Evolutionary conservation across 2,113 vertebrate genomes (phyloP), one percentile per base, ranked within the genome.

Genomic region (Grus americana): DNA sequence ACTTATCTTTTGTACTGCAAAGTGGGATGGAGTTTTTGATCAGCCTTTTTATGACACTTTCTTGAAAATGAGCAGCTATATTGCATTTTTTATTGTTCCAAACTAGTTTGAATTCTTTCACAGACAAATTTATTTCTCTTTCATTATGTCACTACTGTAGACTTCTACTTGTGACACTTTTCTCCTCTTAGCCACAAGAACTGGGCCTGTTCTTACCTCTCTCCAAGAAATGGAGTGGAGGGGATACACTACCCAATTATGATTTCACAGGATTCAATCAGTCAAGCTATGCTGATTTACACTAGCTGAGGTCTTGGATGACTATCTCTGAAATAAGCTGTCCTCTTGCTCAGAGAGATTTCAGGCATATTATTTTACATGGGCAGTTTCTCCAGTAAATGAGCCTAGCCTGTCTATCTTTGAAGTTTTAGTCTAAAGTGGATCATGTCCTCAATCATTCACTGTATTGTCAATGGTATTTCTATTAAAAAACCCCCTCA

Each of bases 341-440:
- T 88, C 62, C 92, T 58, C 61, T 47, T 93, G 83, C 87, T 71
- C 75, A 63, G 68, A 92, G 78, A 91, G 88, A 91, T 96, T 95
- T 93, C 75, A 91, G 85, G 65, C 61, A 57, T 79, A 90, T 95
- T 96, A 95, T 91, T 97, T 96, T 74, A 89, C 79, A 91, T 92
- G 75, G 78, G 75, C 23, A 0, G 58, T 82, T 96, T 95, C 87
- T 79, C 47, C 87, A 83, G 79, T 87, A 96, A 97, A 95, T 80
- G 83, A 95, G 58, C 87, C 87, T 79, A 26, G 58, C 72, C 62
- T 72, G 63, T 55, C 89, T 84, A 72, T 79, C 93, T 94, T 93
- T 95, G 95, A 97, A 95, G 92, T 88, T 95, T 91, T 49, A 74
- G 50, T 87, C 85, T 89, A 15, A 94, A 97, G 91, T 91, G 76